Base-by-base conservation (phyloP, 2,797 vertebrate genomes). In the Ctenochaetus hawaiiensis region DNA sequence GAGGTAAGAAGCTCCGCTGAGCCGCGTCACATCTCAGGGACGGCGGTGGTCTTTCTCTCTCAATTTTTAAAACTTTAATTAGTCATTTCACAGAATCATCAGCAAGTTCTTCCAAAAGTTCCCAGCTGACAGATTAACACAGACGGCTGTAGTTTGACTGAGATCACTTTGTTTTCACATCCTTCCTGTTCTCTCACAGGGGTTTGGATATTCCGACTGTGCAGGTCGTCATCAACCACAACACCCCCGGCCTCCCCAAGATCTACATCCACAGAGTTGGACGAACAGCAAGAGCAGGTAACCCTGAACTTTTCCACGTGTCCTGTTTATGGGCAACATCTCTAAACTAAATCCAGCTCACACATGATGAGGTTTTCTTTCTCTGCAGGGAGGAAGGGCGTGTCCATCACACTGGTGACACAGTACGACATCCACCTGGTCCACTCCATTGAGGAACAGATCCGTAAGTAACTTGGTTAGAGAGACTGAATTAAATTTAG, bases 361-460 rank as follows among this genome's bases (percentile, higher is more conserved):
- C 5, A 6, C 37, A 1, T 20, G 23, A 61, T 1, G 1, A n/a
- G 20, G 10, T 69, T 54, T 61, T 49, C 4, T 65, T 60, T 49
- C 39, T 53, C 52, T 9, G 16, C 87, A 99, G 98, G 98, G 51
- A 93, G 97, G 56, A 95, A 96, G 0, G 98, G 98, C 1, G 85
- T 96, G 6, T 96, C 97, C 45, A 94, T 99, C 87, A 99, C 98
- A 0, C 91, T 99, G 86, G 97, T 99, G 92, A 99, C 98, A 0
- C 98, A 99, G 93, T 99, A 99, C 0, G 98, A 99, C 94, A 99
- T 99, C 89, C 97, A 99, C 73, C 94, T 99, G 51, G 94, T 99
- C 14, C 97, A 96, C 0, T 83, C 97, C 51, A 97, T 99, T 0
- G 98, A 99, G 84, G 94, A 95, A 43, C 94, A 97, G 75, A 99